Evolutionary conservation across 2,888 invertebrate genomes (phyloP).

Genomic region (Aquatica leii): DNA sequence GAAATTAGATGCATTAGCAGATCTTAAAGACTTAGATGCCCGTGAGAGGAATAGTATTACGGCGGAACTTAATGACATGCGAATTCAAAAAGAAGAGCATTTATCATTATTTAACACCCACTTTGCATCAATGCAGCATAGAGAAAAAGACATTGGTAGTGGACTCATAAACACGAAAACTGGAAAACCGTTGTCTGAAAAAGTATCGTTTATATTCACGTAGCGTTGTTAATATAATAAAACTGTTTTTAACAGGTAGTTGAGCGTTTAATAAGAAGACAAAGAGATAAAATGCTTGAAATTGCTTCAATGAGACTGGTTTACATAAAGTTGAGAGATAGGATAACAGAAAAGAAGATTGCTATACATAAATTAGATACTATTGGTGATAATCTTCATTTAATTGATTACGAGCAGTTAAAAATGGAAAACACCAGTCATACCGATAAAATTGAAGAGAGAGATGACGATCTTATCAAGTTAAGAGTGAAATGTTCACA

Average conservation of each 20-base stretch:
- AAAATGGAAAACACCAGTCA: conserved; percentile 65
- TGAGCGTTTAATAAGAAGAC: conserved; percentile 50
- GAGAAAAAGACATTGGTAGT: conserved; percentile 53
- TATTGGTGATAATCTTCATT: conserved; percentile 62
- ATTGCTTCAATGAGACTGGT: conserved; percentile 52
- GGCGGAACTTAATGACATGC: conserved; percentile 45
- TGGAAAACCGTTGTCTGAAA: conserved; percentile 54
- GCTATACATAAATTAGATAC: conserved; percentile 57
- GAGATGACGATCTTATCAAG: conserved; percentile 63
- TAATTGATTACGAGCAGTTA: conserved; percentile 66
- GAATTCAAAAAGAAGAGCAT: conserved; percentile 42
- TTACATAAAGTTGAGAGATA: conserved; percentile 53
- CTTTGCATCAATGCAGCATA: conserved; percentile 46
- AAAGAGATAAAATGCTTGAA: conserved; percentile 47
- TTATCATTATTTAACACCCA: conserved; percentile 37
- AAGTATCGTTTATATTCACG: conserved; percentile 44
- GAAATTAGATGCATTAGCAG: conserved; percentile 47
- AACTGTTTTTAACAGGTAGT: conserved; percentile 40
- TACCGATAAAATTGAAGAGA: conserved; percentile 66
- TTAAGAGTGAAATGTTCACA: conserved; percentile 61
- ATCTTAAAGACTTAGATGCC: conserved; percentile 40
- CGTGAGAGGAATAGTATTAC: conserved; percentile 41
- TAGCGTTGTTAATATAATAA: too few relatives aligned
- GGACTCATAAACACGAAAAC: conserved; percentile 56
- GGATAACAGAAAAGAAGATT: conserved; percentile 51